Percentiles rank a stretch among this genome's conserved stretches.
phyloP scores from a whole-genome alignment of 2,888 invertebrate genomes.

The Ennomos quercinarius region DNA sequence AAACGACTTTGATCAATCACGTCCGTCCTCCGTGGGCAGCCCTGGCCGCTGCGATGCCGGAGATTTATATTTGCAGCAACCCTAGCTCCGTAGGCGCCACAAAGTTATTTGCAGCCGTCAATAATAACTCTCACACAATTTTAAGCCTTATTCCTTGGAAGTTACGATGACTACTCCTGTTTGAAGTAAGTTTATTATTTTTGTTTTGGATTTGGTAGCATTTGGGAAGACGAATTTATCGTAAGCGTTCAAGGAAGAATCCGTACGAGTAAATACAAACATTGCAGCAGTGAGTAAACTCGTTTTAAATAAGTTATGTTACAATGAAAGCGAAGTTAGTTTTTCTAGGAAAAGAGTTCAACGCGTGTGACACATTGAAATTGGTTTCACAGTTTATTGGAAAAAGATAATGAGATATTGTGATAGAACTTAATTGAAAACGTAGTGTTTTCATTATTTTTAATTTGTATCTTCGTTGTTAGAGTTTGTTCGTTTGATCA shows the following conservation, averaged over 20 bases:
- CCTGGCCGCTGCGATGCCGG: conserved; percentile 67
- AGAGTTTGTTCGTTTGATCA: not conserved
- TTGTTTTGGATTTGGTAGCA: conserved; percentile 47
- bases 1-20: conserved; percentile 84
- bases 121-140: conserved; percentile 50
- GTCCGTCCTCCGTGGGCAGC: conserved; percentile 73
- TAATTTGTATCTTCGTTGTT: not conserved
- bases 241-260: conserved; percentile 40
- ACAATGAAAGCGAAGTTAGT: conserved; percentile 6
- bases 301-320: conserved; percentile 1
- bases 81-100: conserved; percentile 66
- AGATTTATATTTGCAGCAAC: conserved; percentile 68
- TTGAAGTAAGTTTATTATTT: conserved; percentile 31
- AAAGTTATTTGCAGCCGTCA: conserved; percentile 53
- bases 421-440: conserved; percentile 2
- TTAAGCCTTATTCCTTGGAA: conserved; percentile 42
- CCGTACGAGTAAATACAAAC: conserved; percentile 26
- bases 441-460: not conserved
- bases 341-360: conserved; percentile 28
- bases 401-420: conserved; percentile 9
- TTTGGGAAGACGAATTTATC: conserved; percentile 51
- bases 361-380: conserved; percentile 14
- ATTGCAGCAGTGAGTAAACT: conserved; percentile 2
- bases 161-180: conserved; percentile 31
- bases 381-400: conserved; percentile 9